These are phyloP conservation scores for Nudaria mundana DNA, from an alignment of 2,888 invertebrate genomes.

Conservation along the genomic window DNA sequence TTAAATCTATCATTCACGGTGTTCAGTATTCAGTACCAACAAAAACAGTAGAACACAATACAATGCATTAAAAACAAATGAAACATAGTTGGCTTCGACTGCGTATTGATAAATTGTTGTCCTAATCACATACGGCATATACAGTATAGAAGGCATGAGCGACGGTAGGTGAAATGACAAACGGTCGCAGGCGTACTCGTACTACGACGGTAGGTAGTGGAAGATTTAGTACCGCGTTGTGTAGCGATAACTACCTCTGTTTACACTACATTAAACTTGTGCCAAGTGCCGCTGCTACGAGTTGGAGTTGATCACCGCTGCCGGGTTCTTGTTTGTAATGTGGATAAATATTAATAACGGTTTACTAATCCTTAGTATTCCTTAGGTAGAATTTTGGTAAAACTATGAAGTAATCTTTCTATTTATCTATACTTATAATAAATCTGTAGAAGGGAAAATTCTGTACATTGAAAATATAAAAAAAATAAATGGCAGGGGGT, in stretches of 20 bases:
- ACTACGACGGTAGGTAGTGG: conserved; percentile 47
- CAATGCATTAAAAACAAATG: background rate
- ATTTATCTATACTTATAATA: too few species aligned
- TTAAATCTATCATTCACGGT: too few species aligned
- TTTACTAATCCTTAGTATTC: conserved; percentile 28
- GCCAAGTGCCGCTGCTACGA: conserved; percentile 55
- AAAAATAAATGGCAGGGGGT: too few species aligned
- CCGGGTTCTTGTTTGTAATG: conserved; percentile 34
- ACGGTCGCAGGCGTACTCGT: conserved; percentile 45
- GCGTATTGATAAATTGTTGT: conserved; percentile 41
- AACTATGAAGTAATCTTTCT: too few species aligned
- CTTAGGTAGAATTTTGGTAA: too few species aligned
- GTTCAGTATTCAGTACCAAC: too few species aligned
- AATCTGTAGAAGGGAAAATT: too few species aligned
- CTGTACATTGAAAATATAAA: too few species aligned
- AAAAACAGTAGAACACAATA: too few species aligned
- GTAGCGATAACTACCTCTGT: conserved; percentile 72
- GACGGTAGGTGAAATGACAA: conserved; percentile 61
- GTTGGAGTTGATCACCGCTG: conserved; percentile 38
- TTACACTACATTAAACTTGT: conserved; percentile 77
- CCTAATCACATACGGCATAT: conserved; percentile 42
- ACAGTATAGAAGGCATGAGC: conserved; percentile 42
- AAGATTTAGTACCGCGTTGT: conserved; percentile 66
- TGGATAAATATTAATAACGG: conserved; percentile 43
- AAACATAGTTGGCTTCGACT: conserved; percentile 11